Evolutionary conservation across 2,888 invertebrate species (phyloP).

Genomic region (Netelia melanura): DNA sequence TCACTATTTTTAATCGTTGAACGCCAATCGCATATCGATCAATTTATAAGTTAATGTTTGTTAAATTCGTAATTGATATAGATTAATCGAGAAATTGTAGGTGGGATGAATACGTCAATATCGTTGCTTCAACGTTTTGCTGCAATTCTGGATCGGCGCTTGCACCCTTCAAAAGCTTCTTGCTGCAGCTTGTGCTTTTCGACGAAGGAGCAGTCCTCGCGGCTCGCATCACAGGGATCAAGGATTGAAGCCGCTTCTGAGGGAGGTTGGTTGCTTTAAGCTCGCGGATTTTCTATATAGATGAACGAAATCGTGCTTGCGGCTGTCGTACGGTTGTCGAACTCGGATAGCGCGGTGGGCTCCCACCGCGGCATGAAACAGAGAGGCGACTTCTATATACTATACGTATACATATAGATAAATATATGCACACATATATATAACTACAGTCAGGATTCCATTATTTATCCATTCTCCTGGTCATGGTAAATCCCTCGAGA

Average conservation of each 20-base stretch:
- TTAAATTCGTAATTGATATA: not conserved
- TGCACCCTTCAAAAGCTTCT: slow-evolving; percentile 18
- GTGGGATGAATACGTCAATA: slow-evolving; percentile 1
- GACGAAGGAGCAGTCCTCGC: slow-evolving; percentile 12
- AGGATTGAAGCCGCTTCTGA: slow-evolving; percentile 51
- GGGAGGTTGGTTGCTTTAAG: slow-evolving; percentile 61
- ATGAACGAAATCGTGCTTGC: slow-evolving; percentile 74
- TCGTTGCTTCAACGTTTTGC: slow-evolving; percentile 21
- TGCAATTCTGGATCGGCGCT: slow-evolving; percentile 32
- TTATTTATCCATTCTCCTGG: slow-evolving; percentile 81
- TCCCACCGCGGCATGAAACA: slow-evolving; percentile 24
- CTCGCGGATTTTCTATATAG: slow-evolving; percentile 70
- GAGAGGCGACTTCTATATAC: slow-evolving; percentile 14
- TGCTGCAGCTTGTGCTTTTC: not conserved
- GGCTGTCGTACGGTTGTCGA: slow-evolving; percentile 68
- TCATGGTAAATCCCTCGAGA: slow-evolving; percentile 77
- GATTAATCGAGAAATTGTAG: not conserved
- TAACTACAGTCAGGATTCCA: slow-evolving; percentile 71
- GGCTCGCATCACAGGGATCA: slow-evolving; percentile 50
- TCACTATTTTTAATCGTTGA: too few species aligned
- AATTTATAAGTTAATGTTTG: too few species aligned
- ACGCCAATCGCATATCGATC: not conserved
- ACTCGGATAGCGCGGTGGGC: slow-evolving; percentile 68
- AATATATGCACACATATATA: slow-evolving; percentile 18
- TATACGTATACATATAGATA: slow-evolving; percentile 34